phyloP scores from a whole-genome alignment of 2,888 invertebrate species.

The Eudasyphora cyanicolor region DNA sequence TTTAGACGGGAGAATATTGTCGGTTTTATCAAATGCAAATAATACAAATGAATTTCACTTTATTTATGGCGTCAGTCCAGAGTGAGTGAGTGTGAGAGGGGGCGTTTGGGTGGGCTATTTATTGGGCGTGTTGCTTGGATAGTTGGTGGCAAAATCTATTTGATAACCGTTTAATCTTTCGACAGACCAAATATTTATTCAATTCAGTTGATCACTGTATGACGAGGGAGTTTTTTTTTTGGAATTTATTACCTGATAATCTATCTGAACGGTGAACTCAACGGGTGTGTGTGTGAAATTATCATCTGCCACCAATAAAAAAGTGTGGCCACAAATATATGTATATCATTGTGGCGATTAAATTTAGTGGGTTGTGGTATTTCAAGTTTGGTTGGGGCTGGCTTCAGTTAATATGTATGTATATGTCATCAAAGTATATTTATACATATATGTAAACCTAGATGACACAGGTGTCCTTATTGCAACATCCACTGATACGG shows the following conservation, averaged over 20 bases:
- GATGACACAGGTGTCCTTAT: too few relatives aligned
- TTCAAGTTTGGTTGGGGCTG: too few relatives aligned
- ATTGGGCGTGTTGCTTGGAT: background rate
- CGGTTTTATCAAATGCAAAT: constrained; percentile 9
- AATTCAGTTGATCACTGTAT: background rate
- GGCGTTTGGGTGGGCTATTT: background rate
- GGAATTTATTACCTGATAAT: constrained; percentile 8
- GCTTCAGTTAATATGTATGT: too few relatives aligned
- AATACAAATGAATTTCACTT: background rate
- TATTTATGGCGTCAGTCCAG: background rate
- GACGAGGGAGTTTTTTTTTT: background rate
- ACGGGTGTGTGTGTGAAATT: background rate
- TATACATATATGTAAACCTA: too few relatives aligned
- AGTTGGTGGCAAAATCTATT: constrained; percentile 20
- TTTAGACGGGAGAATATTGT: background rate
- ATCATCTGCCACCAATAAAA: background rate
- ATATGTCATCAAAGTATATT: too few relatives aligned
- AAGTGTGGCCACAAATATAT: background rate
- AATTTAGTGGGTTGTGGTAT: background rate
- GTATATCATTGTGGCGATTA: background rate
- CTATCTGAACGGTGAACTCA: background rate
- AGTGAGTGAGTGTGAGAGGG: background rate
- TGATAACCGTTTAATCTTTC: constrained; percentile 26
- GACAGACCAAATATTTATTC: background rate
- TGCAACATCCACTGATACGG: too few relatives aligned